phyloP scores from a whole-genome alignment of 2,888 invertebrate species.

The Sinhomidia bicolor region DNA sequence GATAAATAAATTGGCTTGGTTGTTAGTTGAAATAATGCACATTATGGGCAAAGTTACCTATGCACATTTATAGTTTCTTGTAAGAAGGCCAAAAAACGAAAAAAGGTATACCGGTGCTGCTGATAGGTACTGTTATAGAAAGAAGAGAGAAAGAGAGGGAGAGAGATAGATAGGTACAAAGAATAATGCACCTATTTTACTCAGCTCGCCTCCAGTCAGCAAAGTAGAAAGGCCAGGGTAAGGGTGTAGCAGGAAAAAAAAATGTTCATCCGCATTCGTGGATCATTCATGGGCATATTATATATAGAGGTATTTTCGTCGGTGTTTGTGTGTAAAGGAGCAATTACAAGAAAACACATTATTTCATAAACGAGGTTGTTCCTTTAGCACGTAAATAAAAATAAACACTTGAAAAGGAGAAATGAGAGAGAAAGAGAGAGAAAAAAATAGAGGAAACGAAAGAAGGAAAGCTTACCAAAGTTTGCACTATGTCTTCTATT shows the following conservation, averaged over 20 bases:
- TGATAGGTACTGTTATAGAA: not conserved
- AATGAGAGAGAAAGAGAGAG: not conserved
- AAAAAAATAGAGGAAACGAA: not conserved
- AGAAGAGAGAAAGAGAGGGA: not conserved
- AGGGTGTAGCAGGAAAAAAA: constrained; percentile 63
- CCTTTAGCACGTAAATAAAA: constrained; percentile 56
- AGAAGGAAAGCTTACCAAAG: constrained; percentile 43
- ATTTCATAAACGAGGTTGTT: constrained; percentile 42
- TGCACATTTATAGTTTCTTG: constrained; percentile 54
- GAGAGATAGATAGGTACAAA: not conserved
- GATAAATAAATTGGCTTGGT: constrained; percentile 49
- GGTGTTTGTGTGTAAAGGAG: constrained; percentile 14
- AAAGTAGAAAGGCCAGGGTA: constrained; percentile 49
- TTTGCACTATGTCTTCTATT: constrained; percentile 68
- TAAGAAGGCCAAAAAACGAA: constrained; percentile 47
- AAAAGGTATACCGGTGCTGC: not conserved
- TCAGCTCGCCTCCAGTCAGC: no score
- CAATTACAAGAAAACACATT: constrained; percentile 33
- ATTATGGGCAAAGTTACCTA: constrained; percentile 54
- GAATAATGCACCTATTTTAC: no score
- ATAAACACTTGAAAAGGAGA: constrained; percentile 57
- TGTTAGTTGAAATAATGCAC: constrained; percentile 59
- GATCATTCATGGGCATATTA: constrained; percentile 18
- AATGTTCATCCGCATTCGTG: constrained; percentile 43
- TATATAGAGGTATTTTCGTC: not conserved